Base-by-base conservation (phyloP, 2,797 vertebrate genomes). In the Chaetophractus vellerosus region DNA sequence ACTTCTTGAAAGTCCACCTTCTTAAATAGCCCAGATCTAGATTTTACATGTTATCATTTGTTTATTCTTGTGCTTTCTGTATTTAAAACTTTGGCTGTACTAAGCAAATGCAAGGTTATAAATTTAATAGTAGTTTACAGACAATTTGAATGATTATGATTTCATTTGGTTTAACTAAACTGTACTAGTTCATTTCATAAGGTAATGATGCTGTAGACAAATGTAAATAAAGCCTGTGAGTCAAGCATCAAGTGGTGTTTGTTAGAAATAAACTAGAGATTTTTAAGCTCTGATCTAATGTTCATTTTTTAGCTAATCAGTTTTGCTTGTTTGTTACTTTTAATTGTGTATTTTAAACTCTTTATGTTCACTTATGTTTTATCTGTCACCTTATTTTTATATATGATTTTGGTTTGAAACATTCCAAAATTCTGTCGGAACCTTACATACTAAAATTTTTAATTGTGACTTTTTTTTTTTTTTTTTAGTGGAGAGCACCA, bases 211-310 rank as follows among this genome's bases (percentile, higher is more conserved):
- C 98, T 98, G 98, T 98, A 98, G 98, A 98, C 96, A 97, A 98
- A 98, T 98, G 98, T 98, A 98, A 98, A 99, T 99, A 99, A 99
- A 99, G 97, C 96, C 97, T 98, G 98, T 98, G 97, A 98, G 97
- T 98, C 95, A 96, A 97, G 97, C 63, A 96, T 95, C 93, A 92
- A 81, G 86, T 52, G 88, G 97, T 98, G 95, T 96, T 97, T 96
- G 84, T 96, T 93, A 94, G 95, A 94, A 95, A 96, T 96, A 26
- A 80, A 61, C 52, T 90, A 95, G 72, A 94, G 21, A 92, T 88
- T 90, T 96, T 82, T 91, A 90, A 95, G 48, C 74, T 95, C 57
- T 84, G 90, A 95, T 75, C 50, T 88, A 74, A 95, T 91, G 82
- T 90, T 92, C 38, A 33, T 96, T 91, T 92, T 92, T 89, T 89